phyloP scores from a whole-genome alignment of 2,797 vertebrate genomes.

The Babyrousa celebensis region DNA sequence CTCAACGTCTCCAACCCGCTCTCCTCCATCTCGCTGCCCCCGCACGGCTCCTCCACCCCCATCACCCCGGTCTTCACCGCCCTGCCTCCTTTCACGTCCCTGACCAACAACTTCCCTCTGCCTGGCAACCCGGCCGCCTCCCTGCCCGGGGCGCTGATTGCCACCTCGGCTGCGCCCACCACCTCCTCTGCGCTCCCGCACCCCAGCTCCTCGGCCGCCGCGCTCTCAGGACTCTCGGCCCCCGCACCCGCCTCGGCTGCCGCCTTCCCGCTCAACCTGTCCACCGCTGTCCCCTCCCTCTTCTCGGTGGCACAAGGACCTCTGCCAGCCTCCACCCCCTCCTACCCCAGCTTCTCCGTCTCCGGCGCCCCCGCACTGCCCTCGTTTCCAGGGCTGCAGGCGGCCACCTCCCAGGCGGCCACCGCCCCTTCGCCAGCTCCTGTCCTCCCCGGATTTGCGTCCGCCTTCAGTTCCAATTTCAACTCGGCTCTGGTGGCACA shows the following conservation, averaged over 20 bases:
- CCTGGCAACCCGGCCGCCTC: constrained; percentile 88
- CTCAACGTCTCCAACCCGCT: constrained; percentile 89
- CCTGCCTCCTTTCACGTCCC: constrained; percentile 94
- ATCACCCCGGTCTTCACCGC: constrained; percentile 93
- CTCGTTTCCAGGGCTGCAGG: constrained; percentile 96
- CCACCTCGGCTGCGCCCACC: constrained; percentile 89
- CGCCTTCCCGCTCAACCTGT: constrained; percentile 93
- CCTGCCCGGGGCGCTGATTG: constrained; percentile 87
- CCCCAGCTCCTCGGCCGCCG: constrained; percentile 86
- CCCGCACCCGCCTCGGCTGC: constrained; percentile 91
- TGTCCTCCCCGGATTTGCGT: constrained; percentile 97
- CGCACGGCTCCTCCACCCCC: constrained; percentile 91
- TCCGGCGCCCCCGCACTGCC: constrained; percentile 95
- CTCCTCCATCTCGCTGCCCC: constrained; percentile 91
- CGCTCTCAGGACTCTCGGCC: constrained; percentile 90
- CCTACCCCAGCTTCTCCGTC: constrained; percentile 95
- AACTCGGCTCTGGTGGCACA: constrained; percentile 96
- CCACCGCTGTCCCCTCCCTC: constrained; percentile 94
- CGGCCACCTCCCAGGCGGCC: constrained; percentile 94
- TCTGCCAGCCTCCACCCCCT: constrained; percentile 92
- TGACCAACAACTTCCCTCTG: constrained; percentile 93
- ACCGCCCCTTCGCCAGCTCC: constrained; percentile 96
- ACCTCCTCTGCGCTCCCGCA: constrained; percentile 87
- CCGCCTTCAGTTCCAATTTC: constrained; percentile 98
- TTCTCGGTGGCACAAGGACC: constrained; percentile 94